Conservation (phyloP, 2,888 invertebrate species). For the Sarcophaga rosellei region DNA sequence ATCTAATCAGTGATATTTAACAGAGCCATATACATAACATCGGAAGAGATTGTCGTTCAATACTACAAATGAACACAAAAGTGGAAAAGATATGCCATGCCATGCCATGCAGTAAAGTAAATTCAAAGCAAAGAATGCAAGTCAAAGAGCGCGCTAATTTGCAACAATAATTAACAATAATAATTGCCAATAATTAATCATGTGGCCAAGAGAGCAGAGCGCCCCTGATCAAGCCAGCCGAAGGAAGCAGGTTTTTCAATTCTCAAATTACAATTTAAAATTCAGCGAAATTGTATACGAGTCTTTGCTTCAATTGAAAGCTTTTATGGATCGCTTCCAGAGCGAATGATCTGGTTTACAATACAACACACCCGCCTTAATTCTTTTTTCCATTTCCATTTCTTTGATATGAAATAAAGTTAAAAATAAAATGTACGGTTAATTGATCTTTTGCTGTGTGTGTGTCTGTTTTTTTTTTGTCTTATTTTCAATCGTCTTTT, state of each 20-base stretch:
- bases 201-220: background rate
- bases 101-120: too few species aligned
- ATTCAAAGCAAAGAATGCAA: background rate
- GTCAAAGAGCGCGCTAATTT: slow-evolving; percentile 65
- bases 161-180: slow-evolving; percentile 64
- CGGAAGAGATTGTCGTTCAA: too few species aligned
- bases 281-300: background rate
- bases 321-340: background rate
- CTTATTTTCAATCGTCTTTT: too few species aligned
- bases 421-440: slow-evolving; percentile 20
- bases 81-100: too few species aligned
- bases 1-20: too few species aligned
- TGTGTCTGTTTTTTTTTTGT: too few species aligned
- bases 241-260: slow-evolving; percentile 11
- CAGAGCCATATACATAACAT: too few species aligned
- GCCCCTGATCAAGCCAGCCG: too few species aligned
- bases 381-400: too few species aligned
- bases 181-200: slow-evolving; percentile 62
- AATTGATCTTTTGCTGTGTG: slow-evolving; percentile 21
- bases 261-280: slow-evolving; percentile 9
- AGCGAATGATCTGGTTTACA: background rate
- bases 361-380: slow-evolving; percentile 31
- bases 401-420: slow-evolving; percentile 5
- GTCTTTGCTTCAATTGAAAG: too few species aligned
- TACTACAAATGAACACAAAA: too few species aligned